Base-by-base conservation (phyloP, 2,113 vertebrate species). In the Gymnocephalus cernua region DNA sequence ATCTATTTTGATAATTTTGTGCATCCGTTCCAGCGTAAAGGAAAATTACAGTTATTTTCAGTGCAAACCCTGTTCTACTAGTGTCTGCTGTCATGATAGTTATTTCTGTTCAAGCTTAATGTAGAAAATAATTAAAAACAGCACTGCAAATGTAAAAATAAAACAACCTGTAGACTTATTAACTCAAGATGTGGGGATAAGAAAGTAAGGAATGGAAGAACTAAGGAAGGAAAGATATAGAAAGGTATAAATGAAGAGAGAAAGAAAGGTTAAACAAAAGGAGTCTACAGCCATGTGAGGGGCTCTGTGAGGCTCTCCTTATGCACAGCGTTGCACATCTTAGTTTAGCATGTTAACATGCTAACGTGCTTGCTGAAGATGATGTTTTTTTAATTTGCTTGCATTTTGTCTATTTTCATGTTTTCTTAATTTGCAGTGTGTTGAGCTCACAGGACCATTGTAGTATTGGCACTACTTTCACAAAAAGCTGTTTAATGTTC, bases 1-100 rank as follows among this genome's bases (percentile, higher is more conserved):
- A 47, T 74, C 64, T 72, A 50, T 64, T 82, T 67, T 79, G 35
- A 67, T 73, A 12, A 44, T 59, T 4, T 25, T 62, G 21, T 35
- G 16, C 21, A 45, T 54, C 18, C 10, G 59, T 29, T 38, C 12
- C 11, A 51, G 27, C 8, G 1, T 57, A 47, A 32, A 19, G 3
- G 18, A 71, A 63, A 29, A 79, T 67, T n/a, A 44, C 21, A 76
- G 48, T 25, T 58, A 45, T 44, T 45, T 64, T 45, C 13, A 44
- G n/a, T 19, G 13, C 23, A 27, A 27, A 19, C 44, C 23, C 15
- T 64, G 61, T 44, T 44, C 23, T 41, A 35, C 8, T 15, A 23
- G 21, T 45, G 13, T 23, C 38, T 64, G 59, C 10, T 9, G 38
- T 45, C n/a, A 23, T 64, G 2, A 29, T 13, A 18, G 16, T 19